phyloP scores from a whole-genome alignment of 2,888 invertebrate genomes.

The Drosophila mimetica region DNA sequence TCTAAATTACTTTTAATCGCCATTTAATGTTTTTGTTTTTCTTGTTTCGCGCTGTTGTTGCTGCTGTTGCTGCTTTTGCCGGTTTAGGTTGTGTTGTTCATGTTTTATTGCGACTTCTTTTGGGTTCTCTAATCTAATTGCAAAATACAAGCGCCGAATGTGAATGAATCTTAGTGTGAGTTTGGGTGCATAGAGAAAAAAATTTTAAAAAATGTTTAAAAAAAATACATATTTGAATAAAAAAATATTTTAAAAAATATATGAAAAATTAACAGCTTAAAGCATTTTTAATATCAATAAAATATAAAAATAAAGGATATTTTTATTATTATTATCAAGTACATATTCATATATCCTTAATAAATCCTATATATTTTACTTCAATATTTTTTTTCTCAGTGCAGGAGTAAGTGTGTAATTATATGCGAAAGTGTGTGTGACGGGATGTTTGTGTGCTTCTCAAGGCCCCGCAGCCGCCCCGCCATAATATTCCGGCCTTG shows the following conservation, averaged over 20 bases:
- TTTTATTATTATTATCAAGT: too few relatives aligned
- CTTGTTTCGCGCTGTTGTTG: conserved; percentile 49
- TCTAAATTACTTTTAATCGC: conserved; percentile 80
- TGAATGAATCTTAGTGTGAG: conserved; percentile 27
- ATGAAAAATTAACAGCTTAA: not conserved
- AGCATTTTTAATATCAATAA: not conserved
- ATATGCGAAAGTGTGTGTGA: conserved; percentile 21
- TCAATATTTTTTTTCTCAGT: too few relatives aligned
- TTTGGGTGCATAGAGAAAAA: conserved; percentile 3
- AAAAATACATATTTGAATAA: too few relatives aligned
- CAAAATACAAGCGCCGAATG: conserved; percentile 64
- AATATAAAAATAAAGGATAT: too few relatives aligned
- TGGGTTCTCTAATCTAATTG: conserved; percentile 77
- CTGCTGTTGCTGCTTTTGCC: conserved; percentile 17
- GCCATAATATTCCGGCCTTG: conserved; percentile 24
- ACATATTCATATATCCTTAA: too few relatives aligned
- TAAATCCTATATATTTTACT: too few relatives aligned
- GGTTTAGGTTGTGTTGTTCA: conserved; percentile 46
- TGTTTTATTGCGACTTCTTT: conserved; percentile 71
- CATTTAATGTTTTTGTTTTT: conserved; percentile 81
- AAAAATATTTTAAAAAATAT: too few relatives aligned
- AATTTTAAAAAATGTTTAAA: too few relatives aligned
- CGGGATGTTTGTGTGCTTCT: conserved; percentile 64
- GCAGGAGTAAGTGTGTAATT: not conserved
- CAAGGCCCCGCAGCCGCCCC: conserved; percentile 53